Evolutionary conservation across 2,888 invertebrate genomes (phyloP).

Genomic region (Amorpha juglandis): DNA sequence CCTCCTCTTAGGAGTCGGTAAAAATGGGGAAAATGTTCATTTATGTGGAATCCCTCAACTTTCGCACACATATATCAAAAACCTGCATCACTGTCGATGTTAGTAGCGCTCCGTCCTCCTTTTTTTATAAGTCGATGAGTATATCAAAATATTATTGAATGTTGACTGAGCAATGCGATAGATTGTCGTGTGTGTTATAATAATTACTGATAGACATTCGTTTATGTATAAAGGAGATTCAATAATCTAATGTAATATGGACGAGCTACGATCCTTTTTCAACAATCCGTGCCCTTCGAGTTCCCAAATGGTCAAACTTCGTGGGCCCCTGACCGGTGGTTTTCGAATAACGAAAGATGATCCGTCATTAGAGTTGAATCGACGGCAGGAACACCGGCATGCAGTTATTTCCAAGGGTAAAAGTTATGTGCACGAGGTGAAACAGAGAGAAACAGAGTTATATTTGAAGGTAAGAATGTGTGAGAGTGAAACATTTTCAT

Average conservation of each 20-base stretch:
- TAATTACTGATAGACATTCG: neutral
- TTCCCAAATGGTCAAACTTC: conserved; percentile 58
- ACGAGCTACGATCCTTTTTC: conserved; percentile 71
- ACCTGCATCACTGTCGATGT: too few relatives aligned
- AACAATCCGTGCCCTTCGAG: conserved; percentile 61
- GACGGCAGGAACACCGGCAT: conserved; percentile 65
- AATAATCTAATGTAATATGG: conserved; percentile 50
- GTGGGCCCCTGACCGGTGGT: conserved; percentile 68
- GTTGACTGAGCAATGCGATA: neutral
- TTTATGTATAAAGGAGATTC: neutral
- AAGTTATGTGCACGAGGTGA: conserved; percentile 66
- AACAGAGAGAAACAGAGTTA: conserved; percentile 58
- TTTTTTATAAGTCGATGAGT: too few relatives aligned
- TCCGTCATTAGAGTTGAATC: conserved; percentile 52
- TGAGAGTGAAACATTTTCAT: neutral
- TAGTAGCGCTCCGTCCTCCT: too few relatives aligned
- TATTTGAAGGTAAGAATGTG: conserved; percentile 60
- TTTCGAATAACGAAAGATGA: conserved; percentile 63
- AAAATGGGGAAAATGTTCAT: too few relatives aligned
- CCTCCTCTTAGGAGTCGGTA: too few relatives aligned
- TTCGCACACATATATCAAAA: too few relatives aligned
- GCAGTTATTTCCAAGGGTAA: conserved; percentile 61
- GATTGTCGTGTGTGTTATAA: neutral
- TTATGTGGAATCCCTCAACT: too few relatives aligned
- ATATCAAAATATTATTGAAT: conserved; percentile 2